These are phyloP conservation scores for Listrodromus nycthemerus DNA, from an alignment of 2,888 invertebrate genomes.

Conservation along the genomic window DNA sequence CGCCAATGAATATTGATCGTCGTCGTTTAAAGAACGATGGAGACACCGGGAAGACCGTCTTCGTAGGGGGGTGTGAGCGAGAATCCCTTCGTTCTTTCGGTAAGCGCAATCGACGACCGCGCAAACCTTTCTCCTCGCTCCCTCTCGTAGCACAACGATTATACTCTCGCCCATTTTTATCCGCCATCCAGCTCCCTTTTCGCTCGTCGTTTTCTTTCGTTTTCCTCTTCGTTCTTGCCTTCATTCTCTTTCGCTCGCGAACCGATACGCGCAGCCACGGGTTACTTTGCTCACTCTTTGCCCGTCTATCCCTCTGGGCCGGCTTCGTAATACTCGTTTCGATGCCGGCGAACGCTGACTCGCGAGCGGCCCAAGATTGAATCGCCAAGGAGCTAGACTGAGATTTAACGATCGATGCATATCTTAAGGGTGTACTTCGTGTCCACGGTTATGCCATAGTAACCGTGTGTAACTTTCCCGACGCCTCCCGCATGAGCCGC, in stretches of 20 bases:
- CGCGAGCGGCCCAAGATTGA: slow-evolving; percentile 52
- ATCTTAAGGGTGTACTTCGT: slow-evolving; percentile 54
- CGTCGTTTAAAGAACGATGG: slow-evolving; percentile 43
- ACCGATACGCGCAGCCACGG: background rate
- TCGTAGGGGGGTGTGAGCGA: background rate
- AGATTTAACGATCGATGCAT: slow-evolving; percentile 63
- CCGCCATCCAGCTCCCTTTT: slow-evolving; percentile 10
- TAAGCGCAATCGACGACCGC: slow-evolving; percentile 24
- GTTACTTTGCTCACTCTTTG: slow-evolving; percentile 18
- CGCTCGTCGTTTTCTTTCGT: background rate
- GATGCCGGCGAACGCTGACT: slow-evolving; percentile 20
- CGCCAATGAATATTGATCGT: slow-evolving; percentile 55
- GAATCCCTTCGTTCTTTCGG: slow-evolving; percentile 15
- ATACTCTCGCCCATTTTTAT: slow-evolving; percentile 38
- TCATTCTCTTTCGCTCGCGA: slow-evolving; percentile 8
- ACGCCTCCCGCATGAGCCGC: slow-evolving; percentile 13
- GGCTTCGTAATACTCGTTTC: slow-evolving; percentile 45
- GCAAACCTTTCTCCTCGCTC: slow-evolving; percentile 11
- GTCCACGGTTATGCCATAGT: slow-evolving; percentile 41
- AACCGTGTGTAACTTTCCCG: slow-evolving; percentile 42
- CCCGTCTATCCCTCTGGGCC: background rate
- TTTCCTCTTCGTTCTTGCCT: slow-evolving; percentile 15
- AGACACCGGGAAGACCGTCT: slow-evolving; percentile 3
- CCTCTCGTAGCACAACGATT: slow-evolving; percentile 14
- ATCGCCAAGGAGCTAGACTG: slow-evolving; percentile 48